Evolutionary conservation across 2,113 vertebrate species (phyloP).

Genomic region (Melanocharis versteri): DNA sequence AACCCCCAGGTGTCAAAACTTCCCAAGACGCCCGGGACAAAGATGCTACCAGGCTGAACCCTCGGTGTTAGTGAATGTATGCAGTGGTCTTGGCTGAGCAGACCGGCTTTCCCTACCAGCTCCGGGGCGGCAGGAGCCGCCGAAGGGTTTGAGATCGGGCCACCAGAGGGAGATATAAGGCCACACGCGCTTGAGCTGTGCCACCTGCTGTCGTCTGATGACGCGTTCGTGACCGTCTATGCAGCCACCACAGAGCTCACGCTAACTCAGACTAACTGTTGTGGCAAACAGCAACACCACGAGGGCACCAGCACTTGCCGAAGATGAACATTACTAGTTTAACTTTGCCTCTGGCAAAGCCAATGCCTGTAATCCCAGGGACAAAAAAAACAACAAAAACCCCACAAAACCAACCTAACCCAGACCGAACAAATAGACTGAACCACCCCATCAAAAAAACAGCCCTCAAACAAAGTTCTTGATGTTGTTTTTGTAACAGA

Average conservation of each 20-base stretch:
- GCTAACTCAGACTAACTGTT: not conserved
- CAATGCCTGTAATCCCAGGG: not conserved
- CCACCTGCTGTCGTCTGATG: not conserved
- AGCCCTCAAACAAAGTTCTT: not conserved
- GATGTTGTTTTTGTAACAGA: not conserved
- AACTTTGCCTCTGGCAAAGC: not conserved
- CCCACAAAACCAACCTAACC: not conserved
- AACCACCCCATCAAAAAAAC: not conserved
- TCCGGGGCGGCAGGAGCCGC: not conserved
- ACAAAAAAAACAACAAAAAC: rapidly evolving
- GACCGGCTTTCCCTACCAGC: too few species aligned
- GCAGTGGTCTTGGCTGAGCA: not conserved
- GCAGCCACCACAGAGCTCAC: not conserved
- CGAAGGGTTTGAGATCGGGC: not conserved
- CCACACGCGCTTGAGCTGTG: not conserved
- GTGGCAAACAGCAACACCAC: not conserved
- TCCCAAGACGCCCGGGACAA: rapidly evolving
- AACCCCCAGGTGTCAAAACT: not conserved
- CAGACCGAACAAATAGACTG: not conserved
- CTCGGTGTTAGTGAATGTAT: too few species aligned
- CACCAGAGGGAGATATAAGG: slow-evolving; percentile 24
- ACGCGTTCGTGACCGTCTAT: rapidly evolving
- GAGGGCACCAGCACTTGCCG: not conserved
- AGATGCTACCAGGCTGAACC: rapidly evolving
- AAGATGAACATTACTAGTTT: not conserved